phyloP scores from a whole-genome alignment of 30 jellyfish, hydroid and myxozoan species.

The Sanderia malayensis region DNA sequence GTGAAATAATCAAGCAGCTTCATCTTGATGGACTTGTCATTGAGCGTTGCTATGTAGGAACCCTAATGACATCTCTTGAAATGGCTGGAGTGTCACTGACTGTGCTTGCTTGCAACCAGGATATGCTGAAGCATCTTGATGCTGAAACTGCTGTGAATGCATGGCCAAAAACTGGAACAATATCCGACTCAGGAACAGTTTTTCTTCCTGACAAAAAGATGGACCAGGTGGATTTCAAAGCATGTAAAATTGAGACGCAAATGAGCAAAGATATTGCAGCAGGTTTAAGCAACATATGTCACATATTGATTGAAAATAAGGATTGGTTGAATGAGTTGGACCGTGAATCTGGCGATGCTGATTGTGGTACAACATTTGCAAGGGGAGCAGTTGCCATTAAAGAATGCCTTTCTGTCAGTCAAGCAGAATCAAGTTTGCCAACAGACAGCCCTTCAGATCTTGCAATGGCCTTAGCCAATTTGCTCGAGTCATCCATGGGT shows the following conservation, averaged over 20 bases:
- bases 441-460: slow-evolving; percentile 44
- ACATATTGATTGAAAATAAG: slow-evolving; percentile 50
- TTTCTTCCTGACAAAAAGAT: neutral
- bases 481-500: slow-evolving; percentile 79
- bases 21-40: slow-evolving; percentile 22
- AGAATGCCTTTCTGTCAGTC: slow-evolving; percentile 23
- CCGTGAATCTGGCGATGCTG: slow-evolving; percentile 96
- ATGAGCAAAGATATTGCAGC: slow-evolving; percentile 33
- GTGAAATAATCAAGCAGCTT: slow-evolving; percentile 53
- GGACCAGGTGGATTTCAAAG: neutral
- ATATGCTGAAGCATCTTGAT: neutral
- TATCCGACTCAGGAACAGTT: neutral
- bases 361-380: slow-evolving; percentile 91
- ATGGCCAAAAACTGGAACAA: neutral
- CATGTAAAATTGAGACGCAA: slow-evolving; percentile 12
- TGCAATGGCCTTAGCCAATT: slow-evolving; percentile 46
- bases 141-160: neutral
- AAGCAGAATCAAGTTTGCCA: slow-evolving; percentile 38
- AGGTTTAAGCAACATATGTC: slow-evolving; percentile 50
- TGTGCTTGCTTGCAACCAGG: neutral
- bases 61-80: slow-evolving; percentile 86
- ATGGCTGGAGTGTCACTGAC: slow-evolving; percentile 94
- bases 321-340: slow-evolving; percentile 78
- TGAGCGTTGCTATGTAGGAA: slow-evolving; percentile 75
- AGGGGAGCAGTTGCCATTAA: slow-evolving; percentile 74